phyloP scores from a whole-genome alignment of 2,888 invertebrate species.

The Alviniconcha strummeri region DNA sequence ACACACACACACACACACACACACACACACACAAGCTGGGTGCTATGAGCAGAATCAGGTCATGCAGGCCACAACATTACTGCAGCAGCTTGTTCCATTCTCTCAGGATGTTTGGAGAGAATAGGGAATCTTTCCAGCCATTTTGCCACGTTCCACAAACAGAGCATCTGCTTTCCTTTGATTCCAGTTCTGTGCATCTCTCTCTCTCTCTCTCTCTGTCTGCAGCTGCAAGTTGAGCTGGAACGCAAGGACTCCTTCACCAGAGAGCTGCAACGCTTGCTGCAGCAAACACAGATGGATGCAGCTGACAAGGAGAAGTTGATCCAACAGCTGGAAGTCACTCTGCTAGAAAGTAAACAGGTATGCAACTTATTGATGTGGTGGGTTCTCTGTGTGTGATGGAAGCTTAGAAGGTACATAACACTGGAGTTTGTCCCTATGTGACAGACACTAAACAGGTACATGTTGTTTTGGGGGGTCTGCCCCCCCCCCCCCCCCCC shows the following conservation, averaged over 20 bases:
- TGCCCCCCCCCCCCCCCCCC: too few relatives aligned
- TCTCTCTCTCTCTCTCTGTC: neutral
- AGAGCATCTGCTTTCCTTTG: neutral
- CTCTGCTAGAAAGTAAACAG: slow-evolving; percentile 29
- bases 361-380: neutral
- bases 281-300: slow-evolving; percentile 47
- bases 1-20: too few relatives aligned
- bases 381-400: neutral
- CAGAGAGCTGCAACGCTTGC: slow-evolving; percentile 50
- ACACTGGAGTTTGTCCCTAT: too few relatives aligned
- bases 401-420: slow-evolving; percentile 48
- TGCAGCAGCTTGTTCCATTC: neutral
- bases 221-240: slow-evolving; percentile 45
- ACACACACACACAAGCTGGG: too few relatives aligned
- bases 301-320: slow-evolving; percentile 36
- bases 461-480: too few relatives aligned
- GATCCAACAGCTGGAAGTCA: slow-evolving; percentile 31
- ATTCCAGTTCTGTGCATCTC: neutral
- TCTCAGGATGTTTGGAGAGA: neutral
- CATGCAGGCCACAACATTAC: too few relatives aligned
- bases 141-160: too few relatives aligned
- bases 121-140: neutral
- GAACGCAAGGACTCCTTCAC: slow-evolving; percentile 43
- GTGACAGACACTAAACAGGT: too few relatives aligned
- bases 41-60: too few relatives aligned